Evolutionary conservation across 2,888 invertebrate genomes (phyloP).

Genomic region (Ephialtes manifestator): DNA sequence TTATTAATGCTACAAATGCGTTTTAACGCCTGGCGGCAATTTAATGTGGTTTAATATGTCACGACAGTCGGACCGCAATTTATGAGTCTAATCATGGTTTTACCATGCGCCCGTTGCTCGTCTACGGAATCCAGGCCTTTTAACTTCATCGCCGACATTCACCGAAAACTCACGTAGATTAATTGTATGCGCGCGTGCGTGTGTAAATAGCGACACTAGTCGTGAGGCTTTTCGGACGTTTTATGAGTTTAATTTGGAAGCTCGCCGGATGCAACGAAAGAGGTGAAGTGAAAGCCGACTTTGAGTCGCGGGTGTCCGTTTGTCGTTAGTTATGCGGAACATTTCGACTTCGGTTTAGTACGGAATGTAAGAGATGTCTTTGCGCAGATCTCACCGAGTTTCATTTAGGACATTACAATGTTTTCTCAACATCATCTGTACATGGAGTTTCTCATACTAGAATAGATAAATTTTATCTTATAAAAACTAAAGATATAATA

Average conservation of each 20-base stretch:
- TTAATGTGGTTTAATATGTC: conserved; percentile 65
- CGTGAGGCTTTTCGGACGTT: conserved; percentile 76
- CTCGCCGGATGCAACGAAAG: conserved; percentile 57
- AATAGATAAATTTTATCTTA: background rate
- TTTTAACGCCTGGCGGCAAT: conserved; percentile 44
- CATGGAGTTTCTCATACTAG: background rate
- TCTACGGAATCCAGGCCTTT: conserved; percentile 56
- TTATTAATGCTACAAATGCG: conserved; percentile 33
- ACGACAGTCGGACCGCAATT: conserved; percentile 74
- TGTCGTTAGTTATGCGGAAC: conserved; percentile 69
- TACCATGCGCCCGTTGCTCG: conserved; percentile 42
- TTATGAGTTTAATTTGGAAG: conserved; percentile 84
- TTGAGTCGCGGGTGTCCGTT: conserved; percentile 27
- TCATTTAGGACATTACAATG: background rate
- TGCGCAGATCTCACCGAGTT: conserved; percentile 31
- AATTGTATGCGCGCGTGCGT: conserved; percentile 32
- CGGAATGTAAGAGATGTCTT: conserved; percentile 75
- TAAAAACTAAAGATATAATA: background rate
- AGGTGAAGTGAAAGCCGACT: conserved; percentile 20
- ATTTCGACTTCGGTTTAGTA: conserved; percentile 77
- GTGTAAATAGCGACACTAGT: conserved; percentile 71
- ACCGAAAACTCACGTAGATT: conserved; percentile 45
- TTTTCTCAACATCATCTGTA: background rate
- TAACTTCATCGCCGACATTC: conserved; percentile 43
- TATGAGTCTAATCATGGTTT: conserved; percentile 80